These are phyloP conservation scores for Clarias fuscus DNA, from an alignment of 2,797 vertebrate genomes.

Conservation along the genomic window DNA sequence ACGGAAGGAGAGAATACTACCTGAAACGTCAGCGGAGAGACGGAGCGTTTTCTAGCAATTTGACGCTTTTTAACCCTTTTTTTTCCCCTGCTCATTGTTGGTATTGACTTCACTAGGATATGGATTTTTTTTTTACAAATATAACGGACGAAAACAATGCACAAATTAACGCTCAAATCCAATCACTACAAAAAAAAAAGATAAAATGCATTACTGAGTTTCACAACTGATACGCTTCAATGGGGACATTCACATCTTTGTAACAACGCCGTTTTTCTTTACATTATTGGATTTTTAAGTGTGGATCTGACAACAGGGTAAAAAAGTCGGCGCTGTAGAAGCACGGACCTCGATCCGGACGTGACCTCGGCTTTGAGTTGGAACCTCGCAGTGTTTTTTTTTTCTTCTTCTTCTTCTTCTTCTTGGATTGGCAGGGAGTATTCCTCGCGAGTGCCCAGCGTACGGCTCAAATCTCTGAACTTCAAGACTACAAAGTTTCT, in stretches of 20 bases:
- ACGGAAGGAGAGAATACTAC: slow-evolving; percentile 64
- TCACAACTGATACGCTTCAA: slow-evolving; percentile 40
- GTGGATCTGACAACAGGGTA: slow-evolving; percentile 79
- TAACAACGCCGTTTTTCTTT: slow-evolving; percentile 48
- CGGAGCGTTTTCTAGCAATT: slow-evolving; percentile 57
- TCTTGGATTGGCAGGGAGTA: slow-evolving; percentile 50
- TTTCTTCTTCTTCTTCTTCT: background rate
- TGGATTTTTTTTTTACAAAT: slow-evolving; percentile 41
- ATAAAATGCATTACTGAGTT: slow-evolving; percentile 53
- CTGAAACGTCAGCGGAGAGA: slow-evolving; percentile 60
- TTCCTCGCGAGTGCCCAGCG: background rate
- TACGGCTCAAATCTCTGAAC: slow-evolving; percentile 29
- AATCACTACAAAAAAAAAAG: slow-evolving; percentile 7
- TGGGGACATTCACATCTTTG: slow-evolving; percentile 48
- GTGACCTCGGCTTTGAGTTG: slow-evolving; percentile 44
- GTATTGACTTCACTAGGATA: slow-evolving; percentile 64
- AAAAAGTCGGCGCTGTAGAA: slow-evolving; percentile 54
- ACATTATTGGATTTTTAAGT: slow-evolving; percentile 55
- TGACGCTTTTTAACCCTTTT: slow-evolving; percentile 52
- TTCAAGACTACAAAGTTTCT: slow-evolving; percentile 34
- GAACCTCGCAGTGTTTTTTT: slow-evolving; percentile 13
- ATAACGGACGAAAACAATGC: slow-evolving; percentile 39
- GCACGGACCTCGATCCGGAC: slow-evolving; percentile 54
- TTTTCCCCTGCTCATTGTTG: slow-evolving; percentile 53
- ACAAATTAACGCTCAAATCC: slow-evolving; percentile 37